Evolutionary conservation across 1,140 invertebrate genomes (phyloP).

Genomic region (Planococcus citri): DNA sequence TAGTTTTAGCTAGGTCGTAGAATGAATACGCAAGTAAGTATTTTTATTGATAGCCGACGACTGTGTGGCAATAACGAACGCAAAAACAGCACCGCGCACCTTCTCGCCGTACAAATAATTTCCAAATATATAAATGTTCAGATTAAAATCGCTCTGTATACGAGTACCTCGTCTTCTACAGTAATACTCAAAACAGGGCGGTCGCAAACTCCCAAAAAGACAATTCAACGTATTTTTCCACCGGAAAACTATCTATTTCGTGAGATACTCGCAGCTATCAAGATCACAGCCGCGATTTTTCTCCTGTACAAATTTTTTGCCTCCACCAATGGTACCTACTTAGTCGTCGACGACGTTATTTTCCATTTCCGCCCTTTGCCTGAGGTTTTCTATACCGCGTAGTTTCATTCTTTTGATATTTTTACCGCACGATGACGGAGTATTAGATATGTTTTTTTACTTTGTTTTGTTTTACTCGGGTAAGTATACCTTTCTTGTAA

Average conservation of each 20-base stretch:
- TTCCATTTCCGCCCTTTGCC: neutral
- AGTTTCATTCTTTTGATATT: too few relatives aligned
- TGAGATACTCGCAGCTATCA: neutral
- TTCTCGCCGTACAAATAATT: too few relatives aligned
- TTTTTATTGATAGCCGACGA: neutral
- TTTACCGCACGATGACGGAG: too few relatives aligned
- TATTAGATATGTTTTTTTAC: neutral
- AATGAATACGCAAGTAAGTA: neutral
- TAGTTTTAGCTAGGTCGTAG: neutral
- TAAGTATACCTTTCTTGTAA: neutral
- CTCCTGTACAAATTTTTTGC: neutral
- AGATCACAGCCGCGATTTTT: neutral
- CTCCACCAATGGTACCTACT: neutral
- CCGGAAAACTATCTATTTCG: neutral
- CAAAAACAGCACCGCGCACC: neutral
- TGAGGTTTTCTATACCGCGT: too few relatives aligned
- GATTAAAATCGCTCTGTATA: neutral
- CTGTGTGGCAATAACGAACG: neutral
- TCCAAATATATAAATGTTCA: conserved; percentile 2
- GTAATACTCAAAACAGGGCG: too few relatives aligned
- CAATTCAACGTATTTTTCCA: neutral
- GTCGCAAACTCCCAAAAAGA: too few relatives aligned
- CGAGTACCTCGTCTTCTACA: neutral
- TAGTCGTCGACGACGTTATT: neutral
- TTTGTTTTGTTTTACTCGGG: neutral